phyloP scores from a whole-genome alignment of 2,888 invertebrate genomes.

The Cryptophagus acutangulus region DNA sequence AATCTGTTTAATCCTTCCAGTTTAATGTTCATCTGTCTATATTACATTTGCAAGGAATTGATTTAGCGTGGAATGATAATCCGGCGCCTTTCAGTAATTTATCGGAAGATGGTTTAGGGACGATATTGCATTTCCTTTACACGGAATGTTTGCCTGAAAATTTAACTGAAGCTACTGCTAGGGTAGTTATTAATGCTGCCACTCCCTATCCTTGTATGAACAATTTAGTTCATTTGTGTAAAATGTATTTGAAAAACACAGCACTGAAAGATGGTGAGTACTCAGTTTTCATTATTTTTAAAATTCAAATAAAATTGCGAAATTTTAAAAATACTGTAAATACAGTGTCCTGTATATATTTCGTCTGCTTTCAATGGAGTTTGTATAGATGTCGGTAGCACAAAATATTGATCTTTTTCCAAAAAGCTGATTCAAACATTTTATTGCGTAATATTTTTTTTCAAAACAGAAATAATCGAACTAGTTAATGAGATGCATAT shows the following conservation, averaged over 20 bases:
- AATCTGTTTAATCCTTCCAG: constrained; percentile 34
- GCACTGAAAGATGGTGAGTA: constrained; percentile 60
- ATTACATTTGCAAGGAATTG: constrained; percentile 53
- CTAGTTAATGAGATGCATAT: constrained; percentile 61
- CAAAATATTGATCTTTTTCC: no score
- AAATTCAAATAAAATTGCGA: constrained; percentile 7
- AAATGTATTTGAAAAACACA: constrained; percentile 58
- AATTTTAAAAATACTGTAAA: no score
- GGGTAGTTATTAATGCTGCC: constrained; percentile 52
- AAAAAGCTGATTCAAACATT: no score
- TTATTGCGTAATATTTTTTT: constrained; percentile 8
- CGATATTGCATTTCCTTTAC: constrained; percentile 60
- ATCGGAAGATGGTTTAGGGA: constrained; percentile 57
- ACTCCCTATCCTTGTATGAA: constrained; percentile 54
- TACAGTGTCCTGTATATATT: no score
- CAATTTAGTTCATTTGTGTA: constrained; percentile 55
- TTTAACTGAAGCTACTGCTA: constrained; percentile 55
- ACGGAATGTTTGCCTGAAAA: constrained; percentile 59
- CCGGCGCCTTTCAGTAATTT: constrained; percentile 55
- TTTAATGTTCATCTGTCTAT: constrained; percentile 56
- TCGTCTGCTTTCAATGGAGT: no score
- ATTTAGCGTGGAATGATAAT: constrained; percentile 53
- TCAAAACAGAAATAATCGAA: constrained; percentile 59
- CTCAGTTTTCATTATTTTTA: background rate
- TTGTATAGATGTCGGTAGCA: no score